Base-by-base conservation (phyloP, 2,888 invertebrate species). In the Agriopis marginaria region DNA sequence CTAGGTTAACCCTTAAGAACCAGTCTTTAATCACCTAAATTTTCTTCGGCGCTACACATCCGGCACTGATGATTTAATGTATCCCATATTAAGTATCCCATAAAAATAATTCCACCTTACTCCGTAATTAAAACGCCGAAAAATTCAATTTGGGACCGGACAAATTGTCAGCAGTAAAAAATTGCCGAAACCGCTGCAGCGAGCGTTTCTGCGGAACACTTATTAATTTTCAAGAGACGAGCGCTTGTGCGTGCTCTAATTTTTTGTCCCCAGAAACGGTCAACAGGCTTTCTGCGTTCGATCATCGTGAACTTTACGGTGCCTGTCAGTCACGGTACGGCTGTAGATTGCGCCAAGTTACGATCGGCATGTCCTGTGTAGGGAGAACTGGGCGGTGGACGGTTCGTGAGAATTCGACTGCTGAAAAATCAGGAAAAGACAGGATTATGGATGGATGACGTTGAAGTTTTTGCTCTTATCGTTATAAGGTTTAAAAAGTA, bases 71-170 rank as follows among this genome's bases (percentile, higher is more conserved):
- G 60, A 66, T 65, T 66, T 70, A 70, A 66, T 66, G 70, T 63
- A n/a, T 53, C 62, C 49, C 39, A 66, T 54, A 70, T 70, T 72
- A 63, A 69, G 64, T 32, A 32, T 32, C 55, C 58, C 66, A 72
- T 70, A 72, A 66, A 67, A 68, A 70, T 72, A 68, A 72, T 63
- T 63, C 63, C 71, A 75, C 71, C 70, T 75, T 71, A 66, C 74
- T 66, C 60, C 55, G 69, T 78, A 81, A 82, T 82, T 78, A 82
- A 82, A 80, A 79, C 78, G 66, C 72, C 79, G 77, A 78, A 78
- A 79, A 79, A 82, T 80, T 82, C 81, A 80, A 82, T 82, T 82
- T 82, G 77, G 77, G 74, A 76, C 74, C 79, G 79, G 83, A 82
- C 82, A 82, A 82, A 82, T 82, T 82, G 79, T 78, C 72, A 67